Conservation (phyloP, 2,888 invertebrate genomes). For the Noctua janthe region DNA sequence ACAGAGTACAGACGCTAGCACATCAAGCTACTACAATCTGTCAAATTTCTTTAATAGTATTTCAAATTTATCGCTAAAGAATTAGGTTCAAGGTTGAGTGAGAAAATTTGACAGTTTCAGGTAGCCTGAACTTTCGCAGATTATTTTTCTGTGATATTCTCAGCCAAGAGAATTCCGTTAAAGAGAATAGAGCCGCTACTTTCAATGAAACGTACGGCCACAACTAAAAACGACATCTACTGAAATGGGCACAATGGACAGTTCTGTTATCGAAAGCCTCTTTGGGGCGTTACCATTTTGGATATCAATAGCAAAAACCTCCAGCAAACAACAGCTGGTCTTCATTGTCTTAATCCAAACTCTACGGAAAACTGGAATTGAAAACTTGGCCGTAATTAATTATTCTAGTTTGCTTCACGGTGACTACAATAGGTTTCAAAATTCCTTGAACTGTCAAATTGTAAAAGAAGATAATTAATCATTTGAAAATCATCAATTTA, state of each 20-base stretch:
- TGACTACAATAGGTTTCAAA: not conserved
- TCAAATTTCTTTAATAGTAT: no score
- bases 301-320: constrained; percentile 1
- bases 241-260: not conserved
- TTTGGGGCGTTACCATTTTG: not conserved
- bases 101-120: no score
- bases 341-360: not conserved
- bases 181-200: not conserved
- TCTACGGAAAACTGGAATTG: not conserved
- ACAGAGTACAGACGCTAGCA: no score
- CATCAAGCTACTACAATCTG: no score
- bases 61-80: no score
- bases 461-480: not conserved
- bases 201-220: not conserved
- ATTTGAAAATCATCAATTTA: not conserved
- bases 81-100: no score
- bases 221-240: not conserved
- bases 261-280: not conserved
- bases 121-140: no score
- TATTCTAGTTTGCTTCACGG: not conserved
- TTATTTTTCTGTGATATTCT: not conserved
- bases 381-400: constrained; percentile 10
- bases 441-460: not conserved
- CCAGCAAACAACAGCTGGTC: not conserved
- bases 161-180: not conserved